A percentile compares a stretch with the other conserved stretches of the same genome.
Conservation (phyloP, 2,113 vertebrate genomes). For the Craseonycteris thonglongyai region DNA sequence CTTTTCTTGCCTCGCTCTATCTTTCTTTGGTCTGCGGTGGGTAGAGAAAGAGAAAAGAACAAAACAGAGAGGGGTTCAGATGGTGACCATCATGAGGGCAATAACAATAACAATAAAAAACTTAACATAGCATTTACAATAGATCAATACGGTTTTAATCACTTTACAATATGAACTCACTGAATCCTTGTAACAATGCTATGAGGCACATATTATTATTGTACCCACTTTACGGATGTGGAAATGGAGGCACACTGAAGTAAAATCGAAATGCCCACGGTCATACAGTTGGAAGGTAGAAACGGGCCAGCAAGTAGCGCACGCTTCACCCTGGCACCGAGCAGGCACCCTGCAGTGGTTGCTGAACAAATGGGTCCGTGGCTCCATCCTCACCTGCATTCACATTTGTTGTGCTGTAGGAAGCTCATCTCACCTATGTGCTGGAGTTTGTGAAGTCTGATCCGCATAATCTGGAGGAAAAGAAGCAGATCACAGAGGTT, state of each 20-base stretch:
- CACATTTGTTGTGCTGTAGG: conserved; percentile 95
- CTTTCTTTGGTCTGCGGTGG: conserved; percentile 91
- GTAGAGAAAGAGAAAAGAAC: conserved; percentile 71
- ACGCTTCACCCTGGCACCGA: not conserved
- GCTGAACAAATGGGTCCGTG: not conserved
- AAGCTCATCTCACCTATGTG: conserved; percentile 94
- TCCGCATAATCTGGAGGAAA: conserved; percentile 91
- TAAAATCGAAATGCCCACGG: not conserved
- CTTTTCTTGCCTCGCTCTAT: conserved; percentile 93
- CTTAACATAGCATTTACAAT: not conserved
- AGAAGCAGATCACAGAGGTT: conserved; percentile 69
- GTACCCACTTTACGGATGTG: not conserved
- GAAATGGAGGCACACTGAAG: not conserved
- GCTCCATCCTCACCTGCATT: conserved; percentile 92
- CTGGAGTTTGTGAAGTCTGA: conserved; percentile 89
- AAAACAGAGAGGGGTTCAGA: conserved; percentile 61
- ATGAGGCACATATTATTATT: not conserved
- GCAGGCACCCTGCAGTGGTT: not conserved
- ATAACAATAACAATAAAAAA: not conserved
- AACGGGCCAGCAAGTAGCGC: too few relatives aligned
- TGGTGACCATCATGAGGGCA: not conserved
- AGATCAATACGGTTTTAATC: not conserved
- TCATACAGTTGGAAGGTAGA: not conserved
- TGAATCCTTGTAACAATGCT: not conserved
- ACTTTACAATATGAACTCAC: not conserved